Evolutionary conservation across 2,113 vertebrate genomes (phyloP).

Genomic region (Pelvicachromis taeniatus): DNA sequence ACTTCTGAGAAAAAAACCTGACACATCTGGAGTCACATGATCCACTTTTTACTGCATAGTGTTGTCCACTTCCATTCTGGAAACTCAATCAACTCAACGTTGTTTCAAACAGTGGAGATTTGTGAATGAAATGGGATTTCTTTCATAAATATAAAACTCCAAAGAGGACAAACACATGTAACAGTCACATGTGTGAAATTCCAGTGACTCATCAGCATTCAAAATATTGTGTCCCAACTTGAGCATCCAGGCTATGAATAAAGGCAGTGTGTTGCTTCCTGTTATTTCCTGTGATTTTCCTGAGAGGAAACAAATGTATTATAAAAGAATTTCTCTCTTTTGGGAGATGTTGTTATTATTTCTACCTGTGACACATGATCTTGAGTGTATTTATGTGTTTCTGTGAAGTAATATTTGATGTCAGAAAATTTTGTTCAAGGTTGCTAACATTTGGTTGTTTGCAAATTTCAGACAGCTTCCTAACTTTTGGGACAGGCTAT

Average conservation of each 20-base stretch:
- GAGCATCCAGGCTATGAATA: not conserved
- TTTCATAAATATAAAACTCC: not conserved
- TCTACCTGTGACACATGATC: not conserved
- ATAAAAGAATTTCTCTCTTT: not conserved
- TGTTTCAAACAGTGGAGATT: not conserved
- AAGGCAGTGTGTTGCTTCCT: not conserved
- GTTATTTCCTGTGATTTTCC: conserved; percentile 1
- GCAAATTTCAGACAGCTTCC: not conserved
- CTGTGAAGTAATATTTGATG: not conserved
- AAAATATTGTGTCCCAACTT: conserved; percentile 27
- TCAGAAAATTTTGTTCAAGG: not conserved
- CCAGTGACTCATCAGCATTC: conserved; percentile 27
- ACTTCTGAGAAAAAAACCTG: not conserved
- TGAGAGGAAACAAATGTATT: not conserved
- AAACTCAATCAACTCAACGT: not conserved
- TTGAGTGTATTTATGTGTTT: not conserved
- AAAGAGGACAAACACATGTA: not conserved
- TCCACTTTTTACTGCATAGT: not conserved
- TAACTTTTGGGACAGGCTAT: not conserved
- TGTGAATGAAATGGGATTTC: not conserved
- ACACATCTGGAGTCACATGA: not conserved
- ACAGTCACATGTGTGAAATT: conserved; percentile 27
- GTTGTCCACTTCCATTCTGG: not conserved
- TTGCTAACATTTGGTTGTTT: not conserved
- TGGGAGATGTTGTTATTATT: not conserved